Conservation (phyloP, 2,797 vertebrate genomes). For the Clamator glandarius region DNA sequence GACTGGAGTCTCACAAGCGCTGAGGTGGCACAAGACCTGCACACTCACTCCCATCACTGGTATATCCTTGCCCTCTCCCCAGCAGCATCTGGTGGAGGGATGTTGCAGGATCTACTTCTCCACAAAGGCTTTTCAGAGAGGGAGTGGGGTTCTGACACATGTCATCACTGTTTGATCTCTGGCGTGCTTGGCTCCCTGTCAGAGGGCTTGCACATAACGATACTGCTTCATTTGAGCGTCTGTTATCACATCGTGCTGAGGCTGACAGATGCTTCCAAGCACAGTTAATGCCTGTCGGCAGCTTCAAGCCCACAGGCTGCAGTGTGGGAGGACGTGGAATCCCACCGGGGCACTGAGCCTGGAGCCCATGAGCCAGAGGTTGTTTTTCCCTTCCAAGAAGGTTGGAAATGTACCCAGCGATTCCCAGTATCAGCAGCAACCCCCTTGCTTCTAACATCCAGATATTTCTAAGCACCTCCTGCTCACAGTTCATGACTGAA, state of each 20-base stretch:
- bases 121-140: neutral
- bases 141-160: neutral
- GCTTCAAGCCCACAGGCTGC: neutral
- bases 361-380: neutral
- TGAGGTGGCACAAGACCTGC: neutral
- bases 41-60: neutral
- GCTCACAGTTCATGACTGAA: neutral
- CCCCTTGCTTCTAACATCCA: fast-evolving
- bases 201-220: neutral
- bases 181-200: neutral
- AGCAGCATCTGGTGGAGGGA: conserved; percentile 15
- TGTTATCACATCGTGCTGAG: conserved; percentile 48
- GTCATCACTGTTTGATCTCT: conserved; percentile 46
- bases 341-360: neutral
- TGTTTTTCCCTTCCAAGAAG: neutral
- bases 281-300: conserved; percentile 22
- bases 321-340: conserved; percentile 15
- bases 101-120: conserved; percentile 22
- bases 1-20: neutral
- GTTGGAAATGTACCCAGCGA: neutral
- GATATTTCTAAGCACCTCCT: neutral
- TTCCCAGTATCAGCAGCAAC: neutral
- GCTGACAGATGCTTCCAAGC: conserved; percentile 52
- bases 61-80: neutral
- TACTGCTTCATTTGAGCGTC: conserved; percentile 13